Base-by-base conservation (phyloP, 2,888 invertebrate genomes). In the Phlogophora meticulosa region DNA sequence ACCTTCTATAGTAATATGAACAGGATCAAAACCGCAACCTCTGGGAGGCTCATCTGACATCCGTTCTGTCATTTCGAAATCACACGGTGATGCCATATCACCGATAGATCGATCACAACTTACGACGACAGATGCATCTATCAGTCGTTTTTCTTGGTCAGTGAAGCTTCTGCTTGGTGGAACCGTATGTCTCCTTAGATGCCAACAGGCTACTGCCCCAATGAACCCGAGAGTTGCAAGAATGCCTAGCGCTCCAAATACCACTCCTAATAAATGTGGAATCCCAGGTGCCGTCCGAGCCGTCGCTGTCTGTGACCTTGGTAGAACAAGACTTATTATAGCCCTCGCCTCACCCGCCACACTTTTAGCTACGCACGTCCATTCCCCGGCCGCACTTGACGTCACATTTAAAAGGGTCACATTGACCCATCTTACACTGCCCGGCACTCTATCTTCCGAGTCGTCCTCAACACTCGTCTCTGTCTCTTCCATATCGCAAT, bases 111-210 rank as follows among this genome's bases (percentile, higher is more conserved):
- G 96, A 71, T 96, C 97, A 81, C 97, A 97, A 83, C 97, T 97
- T 48, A 96, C 91, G 13, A 95, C 91, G 86, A 96, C 85, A 92
- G 98, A 98, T 34, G 98, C 97, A 84, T 98, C 98, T 76, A 98
- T 96, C 57, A 98, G 94, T 85, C 98, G 97, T 92, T 98, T 98
- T 87, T 98, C 98, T 93, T 98, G 98, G 87, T 98, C 98, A 60
- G 97, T 98, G 87, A 98, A 98, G 90, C 98, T 98, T 73, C 96
- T 94, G 77, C 96, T 96, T 0, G 96, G 95, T 36, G 96, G 95
- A 4, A 97, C 97, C 76, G 97, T 97, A 49, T 97, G 96, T 90
- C 97, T 97, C 67, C 98, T 96, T 61, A 97, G 96, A 80, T 97
- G 97, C 94, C 95, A 95, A 69, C 96, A 95, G 2, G 94, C 95